phyloP scores from a whole-genome alignment of 2,113 vertebrate genomes.

The Columbina picui region DNA sequence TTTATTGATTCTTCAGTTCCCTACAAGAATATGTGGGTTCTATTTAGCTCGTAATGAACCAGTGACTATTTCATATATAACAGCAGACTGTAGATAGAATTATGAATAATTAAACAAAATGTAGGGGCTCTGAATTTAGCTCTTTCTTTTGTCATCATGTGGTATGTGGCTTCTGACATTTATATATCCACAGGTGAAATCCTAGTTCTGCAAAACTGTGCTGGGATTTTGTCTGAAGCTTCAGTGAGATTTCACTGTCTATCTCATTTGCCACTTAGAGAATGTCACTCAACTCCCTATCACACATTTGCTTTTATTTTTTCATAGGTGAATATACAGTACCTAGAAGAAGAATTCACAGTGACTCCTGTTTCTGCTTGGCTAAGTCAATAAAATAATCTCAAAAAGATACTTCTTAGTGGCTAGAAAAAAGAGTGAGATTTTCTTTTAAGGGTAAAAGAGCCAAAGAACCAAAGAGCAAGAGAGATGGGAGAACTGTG shows the following conservation, averaged over 20 bases:
- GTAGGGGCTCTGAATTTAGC: background rate
- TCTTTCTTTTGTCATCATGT: background rate
- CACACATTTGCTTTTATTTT: background rate
- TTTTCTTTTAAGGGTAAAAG: background rate
- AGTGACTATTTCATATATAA: background rate
- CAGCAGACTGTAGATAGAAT: background rate
- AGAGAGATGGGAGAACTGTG: background rate
- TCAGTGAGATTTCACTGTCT: background rate
- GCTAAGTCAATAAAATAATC: background rate
- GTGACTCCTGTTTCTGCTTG: background rate
- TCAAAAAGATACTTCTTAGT: background rate
- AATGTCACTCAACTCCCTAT: background rate
- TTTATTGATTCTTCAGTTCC: background rate
- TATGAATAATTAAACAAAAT: background rate
- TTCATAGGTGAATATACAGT: background rate
- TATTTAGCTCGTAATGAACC: background rate
- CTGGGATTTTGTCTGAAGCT: background rate
- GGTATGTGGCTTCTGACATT: background rate
- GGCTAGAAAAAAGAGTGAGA: background rate
- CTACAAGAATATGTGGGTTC: background rate
- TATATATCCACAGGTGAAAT: background rate
- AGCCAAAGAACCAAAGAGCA: background rate
- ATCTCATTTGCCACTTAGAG: background rate
- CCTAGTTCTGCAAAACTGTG: background rate
- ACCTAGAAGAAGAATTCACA: background rate